phyloP scores from a whole-genome alignment of 2,797 vertebrate species.

The Tinamus major region DNA sequence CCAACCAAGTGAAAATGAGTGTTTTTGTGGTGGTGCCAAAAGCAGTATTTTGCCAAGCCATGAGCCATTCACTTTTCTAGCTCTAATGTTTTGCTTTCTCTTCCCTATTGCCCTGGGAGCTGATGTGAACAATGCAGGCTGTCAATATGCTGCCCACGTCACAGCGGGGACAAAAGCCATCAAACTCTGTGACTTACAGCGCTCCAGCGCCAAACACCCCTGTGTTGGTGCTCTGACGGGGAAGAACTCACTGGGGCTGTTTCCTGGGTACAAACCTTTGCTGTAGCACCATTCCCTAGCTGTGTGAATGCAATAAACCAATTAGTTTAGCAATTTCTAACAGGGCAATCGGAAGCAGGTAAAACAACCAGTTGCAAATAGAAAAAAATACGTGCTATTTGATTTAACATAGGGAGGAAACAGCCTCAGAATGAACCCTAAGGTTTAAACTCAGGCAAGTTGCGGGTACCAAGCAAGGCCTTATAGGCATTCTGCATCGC shows the following conservation, averaged over 20 bases:
- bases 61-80: not conserved
- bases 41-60: not conserved
- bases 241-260: not conserved
- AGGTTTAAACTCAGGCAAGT: not conserved
- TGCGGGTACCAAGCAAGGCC: not conserved
- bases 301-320: not conserved
- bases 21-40: not conserved
- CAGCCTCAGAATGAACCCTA: not conserved
- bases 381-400: not conserved
- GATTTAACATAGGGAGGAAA: too few species aligned
- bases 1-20: not conserved
- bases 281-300: fast-evolving
- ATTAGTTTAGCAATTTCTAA: not conserved
- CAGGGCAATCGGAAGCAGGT: not conserved
- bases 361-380: not conserved
- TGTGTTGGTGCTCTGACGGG: not conserved
- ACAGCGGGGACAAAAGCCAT: slow-evolving; percentile 15
- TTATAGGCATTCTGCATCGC: too few species aligned
- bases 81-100: not conserved
- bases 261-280: not conserved
- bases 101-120: not conserved
- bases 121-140: not conserved
- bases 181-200: not conserved
- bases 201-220: not conserved
- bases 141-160: not conserved